These are phyloP conservation scores for Lottia scabra DNA, from an alignment of 2,888 invertebrate species.

Conservation along the genomic window DNA sequence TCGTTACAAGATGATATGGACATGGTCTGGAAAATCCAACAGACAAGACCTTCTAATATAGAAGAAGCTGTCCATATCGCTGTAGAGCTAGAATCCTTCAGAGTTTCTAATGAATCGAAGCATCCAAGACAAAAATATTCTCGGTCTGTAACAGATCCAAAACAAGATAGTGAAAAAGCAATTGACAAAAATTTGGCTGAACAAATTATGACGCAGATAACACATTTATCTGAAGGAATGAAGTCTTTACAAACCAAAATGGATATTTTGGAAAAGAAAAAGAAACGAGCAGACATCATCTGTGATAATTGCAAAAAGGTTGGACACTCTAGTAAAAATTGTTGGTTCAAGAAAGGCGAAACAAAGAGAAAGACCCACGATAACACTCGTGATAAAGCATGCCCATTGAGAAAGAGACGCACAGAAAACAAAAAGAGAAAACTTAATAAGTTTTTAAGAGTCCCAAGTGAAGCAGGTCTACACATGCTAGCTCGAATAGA, in stretches of 20 bases:
- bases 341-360: no score
- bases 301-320: background rate
- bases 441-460: background rate
- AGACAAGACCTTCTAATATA: conserved; percentile 6
- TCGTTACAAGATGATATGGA: background rate
- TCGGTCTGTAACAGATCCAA: background rate
- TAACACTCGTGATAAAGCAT: no score
- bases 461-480: background rate
- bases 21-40: background rate
- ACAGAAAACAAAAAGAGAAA: background rate
- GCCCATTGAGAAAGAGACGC: no score
- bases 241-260: no score
- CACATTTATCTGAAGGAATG: no score
- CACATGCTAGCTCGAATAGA: background rate
- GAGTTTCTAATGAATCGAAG: conserved; percentile 1
- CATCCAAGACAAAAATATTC: background rate
- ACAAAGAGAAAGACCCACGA: no score
- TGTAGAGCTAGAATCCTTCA: background rate
- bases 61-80: background rate
- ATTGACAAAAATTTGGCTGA: no score
- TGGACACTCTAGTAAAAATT: background rate
- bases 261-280: no score
- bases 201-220: no score
- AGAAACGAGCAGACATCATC: background rate
- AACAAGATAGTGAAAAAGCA: background rate